Percentiles rank a stretch among this genome's conserved stretches.
phyloP scores from a whole-genome alignment of 2,797 vertebrate genomes.

The Pseudochirops corinnae region DNA sequence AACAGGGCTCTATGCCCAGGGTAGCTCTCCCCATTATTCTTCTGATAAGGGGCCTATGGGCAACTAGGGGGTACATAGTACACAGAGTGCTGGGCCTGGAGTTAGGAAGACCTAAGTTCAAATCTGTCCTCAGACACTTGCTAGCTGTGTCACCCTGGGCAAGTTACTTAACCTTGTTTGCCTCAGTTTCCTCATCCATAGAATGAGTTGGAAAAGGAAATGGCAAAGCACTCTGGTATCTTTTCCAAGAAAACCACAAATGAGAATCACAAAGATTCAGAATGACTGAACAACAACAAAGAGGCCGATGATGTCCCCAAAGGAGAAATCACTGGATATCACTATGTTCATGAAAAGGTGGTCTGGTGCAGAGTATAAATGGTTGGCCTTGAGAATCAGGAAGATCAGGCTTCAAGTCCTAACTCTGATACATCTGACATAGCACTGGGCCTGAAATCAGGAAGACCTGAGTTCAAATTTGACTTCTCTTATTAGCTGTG shows the following conservation, averaged over 20 bases:
- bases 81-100: not conserved
- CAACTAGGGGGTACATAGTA: not conserved
- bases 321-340: not conserved
- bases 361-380: not conserved
- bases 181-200: not conserved
- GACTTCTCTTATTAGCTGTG: not conserved
- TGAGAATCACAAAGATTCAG: not conserved
- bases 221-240: not conserved
- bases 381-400: not conserved
- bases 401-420: not conserved
- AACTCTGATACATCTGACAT: not conserved
- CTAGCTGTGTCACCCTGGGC: not conserved
- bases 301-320: not conserved
- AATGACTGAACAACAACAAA: not conserved
- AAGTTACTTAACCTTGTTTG: not conserved
- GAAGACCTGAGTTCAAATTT: not conserved
- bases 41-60: not conserved
- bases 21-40: not conserved
- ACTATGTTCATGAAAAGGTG: not conserved
- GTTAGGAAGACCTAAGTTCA: not conserved
- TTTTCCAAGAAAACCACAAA: not conserved
- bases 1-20: not conserved
- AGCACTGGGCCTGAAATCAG: not conserved
- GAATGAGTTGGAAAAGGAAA: not conserved
- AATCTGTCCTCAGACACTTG: not conserved